A percentile compares a stretch with the other conserved stretches of the same genome.
These are phyloP conservation scores for Heliothis peltigera DNA, from an alignment of 2,888 invertebrate genomes.

Conservation along the genomic window DNA sequence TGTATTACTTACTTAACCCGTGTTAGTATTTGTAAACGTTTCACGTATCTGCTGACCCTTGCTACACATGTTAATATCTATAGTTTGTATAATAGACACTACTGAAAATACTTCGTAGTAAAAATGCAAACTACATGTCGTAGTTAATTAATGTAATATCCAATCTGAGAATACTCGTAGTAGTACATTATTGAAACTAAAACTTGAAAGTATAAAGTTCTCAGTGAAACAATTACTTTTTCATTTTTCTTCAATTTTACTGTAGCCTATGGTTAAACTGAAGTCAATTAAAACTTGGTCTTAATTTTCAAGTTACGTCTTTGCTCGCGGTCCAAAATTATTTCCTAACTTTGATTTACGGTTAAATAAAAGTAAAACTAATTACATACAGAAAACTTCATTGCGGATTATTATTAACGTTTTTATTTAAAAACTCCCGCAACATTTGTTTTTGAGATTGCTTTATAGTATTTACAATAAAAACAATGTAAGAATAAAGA, in stretches of 20 bases:
- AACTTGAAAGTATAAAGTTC: conserved; percentile 18
- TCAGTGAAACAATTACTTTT: conserved; percentile 23
- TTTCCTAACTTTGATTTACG: conserved; percentile 49
- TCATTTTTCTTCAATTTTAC: conserved; percentile 45
- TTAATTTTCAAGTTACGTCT: conserved; percentile 56
- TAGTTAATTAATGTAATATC: conserved; percentile 18
- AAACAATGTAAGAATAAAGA: no score
- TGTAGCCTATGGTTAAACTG: conserved; percentile 48
- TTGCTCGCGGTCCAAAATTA: conserved; percentile 48
- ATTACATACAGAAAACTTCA: conserved; percentile 31
- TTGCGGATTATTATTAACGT: background rate
- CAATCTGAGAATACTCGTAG: background rate
- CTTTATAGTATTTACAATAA: no score
- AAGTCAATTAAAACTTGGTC: conserved; percentile 60
- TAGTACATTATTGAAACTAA: conserved; percentile 9
- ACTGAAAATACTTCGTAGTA: conserved; percentile 4
- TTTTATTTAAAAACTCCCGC: background rate
- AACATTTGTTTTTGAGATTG: background rate
- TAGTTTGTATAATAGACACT: conserved; percentile 39
- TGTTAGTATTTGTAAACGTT: conserved; percentile 44
- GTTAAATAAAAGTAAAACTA: conserved; percentile 49
- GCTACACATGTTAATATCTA: conserved; percentile 29
- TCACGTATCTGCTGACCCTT: conserved; percentile 45
- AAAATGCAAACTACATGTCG: background rate
- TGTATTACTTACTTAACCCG: conserved; percentile 40